Conservation (phyloP, 2,888 invertebrate genomes). For the Himalopsyche kuldschensis region DNA sequence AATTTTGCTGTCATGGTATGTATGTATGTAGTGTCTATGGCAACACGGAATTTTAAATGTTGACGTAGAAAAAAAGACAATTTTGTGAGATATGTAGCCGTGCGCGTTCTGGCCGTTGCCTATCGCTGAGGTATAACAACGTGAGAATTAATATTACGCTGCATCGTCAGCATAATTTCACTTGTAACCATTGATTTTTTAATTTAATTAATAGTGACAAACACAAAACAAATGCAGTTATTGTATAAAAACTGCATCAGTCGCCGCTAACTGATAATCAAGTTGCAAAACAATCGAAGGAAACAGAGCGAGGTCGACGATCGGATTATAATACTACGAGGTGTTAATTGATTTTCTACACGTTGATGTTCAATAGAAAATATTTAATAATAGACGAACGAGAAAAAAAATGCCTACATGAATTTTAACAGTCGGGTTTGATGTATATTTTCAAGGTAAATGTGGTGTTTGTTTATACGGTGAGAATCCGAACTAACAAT, state of each 20-base stretch:
- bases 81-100: too few species aligned
- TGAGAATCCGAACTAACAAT: not conserved
- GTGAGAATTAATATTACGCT: not conserved
- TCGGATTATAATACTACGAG: not conserved
- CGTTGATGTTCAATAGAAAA: not conserved
- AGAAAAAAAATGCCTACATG: not conserved
- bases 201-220: not conserved
- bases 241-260: not conserved
- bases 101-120: too few species aligned
- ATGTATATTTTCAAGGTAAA: not conserved
- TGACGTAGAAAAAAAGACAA: too few species aligned
- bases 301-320: not conserved
- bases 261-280: not conserved
- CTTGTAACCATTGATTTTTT: not conserved
- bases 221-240: not conserved
- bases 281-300: not conserved
- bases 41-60: too few species aligned
- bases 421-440: not conserved
- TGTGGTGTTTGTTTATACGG: not conserved
- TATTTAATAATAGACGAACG: not conserved
- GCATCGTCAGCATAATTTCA: not conserved
- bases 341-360: not conserved
- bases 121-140: not conserved
- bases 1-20: too few species aligned
- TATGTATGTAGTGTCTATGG: too few species aligned